Conservation (phyloP, 2,797 vertebrate species). For the Neoniphon sammara region DNA sequence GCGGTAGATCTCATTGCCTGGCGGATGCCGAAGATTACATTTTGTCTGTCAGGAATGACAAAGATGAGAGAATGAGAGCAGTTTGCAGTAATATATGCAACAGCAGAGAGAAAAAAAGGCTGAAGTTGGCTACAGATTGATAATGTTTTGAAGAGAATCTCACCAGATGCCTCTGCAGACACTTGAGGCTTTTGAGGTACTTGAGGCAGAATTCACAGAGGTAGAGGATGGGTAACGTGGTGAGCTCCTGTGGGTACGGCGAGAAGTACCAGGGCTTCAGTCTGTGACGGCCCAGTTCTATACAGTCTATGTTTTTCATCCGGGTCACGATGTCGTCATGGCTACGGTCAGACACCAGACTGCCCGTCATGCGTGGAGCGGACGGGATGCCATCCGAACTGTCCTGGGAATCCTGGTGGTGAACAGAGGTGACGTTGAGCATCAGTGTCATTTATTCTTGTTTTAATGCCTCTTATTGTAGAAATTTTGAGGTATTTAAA, state of each 20-base stretch:
- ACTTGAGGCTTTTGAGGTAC: slow-evolving; percentile 96
- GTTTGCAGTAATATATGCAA: background rate
- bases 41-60: slow-evolving; percentile 84
- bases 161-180: slow-evolving; percentile 96
- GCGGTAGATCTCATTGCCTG: slow-evolving; percentile 95
- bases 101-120: background rate
- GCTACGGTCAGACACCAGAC: slow-evolving; percentile 94
- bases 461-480: background rate
- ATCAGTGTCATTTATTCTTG: background rate
- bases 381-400: slow-evolving; percentile 94
- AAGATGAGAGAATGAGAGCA: slow-evolving; percentile 9
- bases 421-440: slow-evolving; percentile 21
- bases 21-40: slow-evolving; percentile 93
- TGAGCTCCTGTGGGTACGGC: slow-evolving; percentile 95
- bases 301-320: slow-evolving; percentile 98
- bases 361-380: slow-evolving; percentile 94
- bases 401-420: slow-evolving; percentile 92
- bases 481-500: background rate
- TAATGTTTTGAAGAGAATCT: slow-evolving; percentile 28
- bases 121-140: background rate
- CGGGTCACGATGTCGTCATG: slow-evolving; percentile 96
- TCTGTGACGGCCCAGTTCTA: slow-evolving; percentile 94
- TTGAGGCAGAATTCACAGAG: slow-evolving; percentile 99
- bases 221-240: slow-evolving; percentile 93
- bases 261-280: slow-evolving; percentile 99